Conservation (phyloP, 2,797 vertebrate species). For the Apogon hyalosoma region DNA sequence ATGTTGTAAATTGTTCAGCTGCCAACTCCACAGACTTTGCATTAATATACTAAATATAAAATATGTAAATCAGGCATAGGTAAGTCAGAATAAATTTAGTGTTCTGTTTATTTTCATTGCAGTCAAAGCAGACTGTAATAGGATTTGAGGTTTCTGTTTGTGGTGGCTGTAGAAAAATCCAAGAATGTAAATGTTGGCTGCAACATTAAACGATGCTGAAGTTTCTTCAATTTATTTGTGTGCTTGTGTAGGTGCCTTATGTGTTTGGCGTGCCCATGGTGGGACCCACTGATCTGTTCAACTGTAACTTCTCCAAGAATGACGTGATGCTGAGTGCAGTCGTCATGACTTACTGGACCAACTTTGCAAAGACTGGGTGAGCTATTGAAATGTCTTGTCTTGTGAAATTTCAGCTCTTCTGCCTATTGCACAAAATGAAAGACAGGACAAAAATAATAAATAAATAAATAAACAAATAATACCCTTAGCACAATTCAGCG, state of each 20-base stretch:
- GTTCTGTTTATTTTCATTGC: too few relatives aligned
- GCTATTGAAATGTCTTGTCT: conserved; percentile 43
- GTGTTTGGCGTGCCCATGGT: conserved; percentile 98
- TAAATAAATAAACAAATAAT: conserved; percentile 11
- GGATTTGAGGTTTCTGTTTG: neutral
- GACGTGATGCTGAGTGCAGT: conserved; percentile 99
- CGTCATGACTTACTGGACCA: conserved; percentile 99
- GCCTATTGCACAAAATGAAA: too few relatives aligned
- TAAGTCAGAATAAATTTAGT: too few relatives aligned
- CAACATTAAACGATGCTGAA: conserved; percentile 3
- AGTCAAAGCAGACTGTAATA: too few relatives aligned
- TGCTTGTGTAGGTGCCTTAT: conserved; percentile 89
- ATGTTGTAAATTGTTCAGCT: too few relatives aligned
- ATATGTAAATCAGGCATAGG: too few relatives aligned
- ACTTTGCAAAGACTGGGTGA: conserved; percentile 99
- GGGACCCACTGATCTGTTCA: conserved; percentile 97
- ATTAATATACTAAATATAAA: too few relatives aligned
- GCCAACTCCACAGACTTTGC: too few relatives aligned
- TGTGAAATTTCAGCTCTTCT: conserved; percentile 31
- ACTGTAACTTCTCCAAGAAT: conserved; percentile 98
- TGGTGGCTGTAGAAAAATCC: conserved; percentile 16
- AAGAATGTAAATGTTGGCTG: conserved; percentile 11
- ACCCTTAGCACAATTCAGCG: conserved; percentile 25
- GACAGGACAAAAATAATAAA: neutral
- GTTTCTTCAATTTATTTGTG: conserved; percentile 13